Evolutionary conservation across 2,888 invertebrate genomes (phyloP).

Genomic region (Drosophila falleni): DNA sequence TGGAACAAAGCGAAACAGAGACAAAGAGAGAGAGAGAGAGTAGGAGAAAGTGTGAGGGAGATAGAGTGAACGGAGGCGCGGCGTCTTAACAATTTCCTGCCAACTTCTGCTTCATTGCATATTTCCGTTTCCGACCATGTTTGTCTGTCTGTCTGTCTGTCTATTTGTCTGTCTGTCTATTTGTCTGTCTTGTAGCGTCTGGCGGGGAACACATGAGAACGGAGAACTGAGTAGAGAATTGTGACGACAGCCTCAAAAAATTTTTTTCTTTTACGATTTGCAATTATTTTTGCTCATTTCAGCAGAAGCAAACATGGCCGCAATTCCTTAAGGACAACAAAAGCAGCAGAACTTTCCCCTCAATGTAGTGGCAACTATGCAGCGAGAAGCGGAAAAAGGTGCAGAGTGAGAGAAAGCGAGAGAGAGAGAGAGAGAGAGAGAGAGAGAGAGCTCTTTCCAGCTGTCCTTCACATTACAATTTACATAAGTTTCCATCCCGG

Average conservation of each 20-base stretch:
- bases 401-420: too few species aligned
- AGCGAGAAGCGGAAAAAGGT: neutral
- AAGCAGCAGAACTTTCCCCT: conserved; percentile 37
- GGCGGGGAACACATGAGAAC: conserved; percentile 46
- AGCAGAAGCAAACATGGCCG: conserved; percentile 76
- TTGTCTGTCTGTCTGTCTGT: conserved; percentile 17
- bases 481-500: conserved; percentile 71
- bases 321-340: conserved; percentile 74
- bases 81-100: conserved; percentile 79
- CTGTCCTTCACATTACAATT: conserved; percentile 64
- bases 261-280: conserved; percentile 73
- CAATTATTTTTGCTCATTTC: conserved; percentile 81
- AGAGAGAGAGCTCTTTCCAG: conserved; percentile 17
- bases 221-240: conserved; percentile 19
- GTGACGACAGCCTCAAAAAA: conserved; percentile 56
- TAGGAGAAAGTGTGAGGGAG: neutral
- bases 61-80: conserved; percentile 54
- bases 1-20: neutral
- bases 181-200: conserved; percentile 26
- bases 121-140: conserved; percentile 72
- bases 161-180: conserved; percentile 10
- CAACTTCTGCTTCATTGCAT: conserved; percentile 81
- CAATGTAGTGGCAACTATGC: conserved; percentile 43
- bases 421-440: conserved; percentile 1
- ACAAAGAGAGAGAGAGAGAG: neutral